A percentile compares a stretch with the other conserved stretches of the same genome.
These are phyloP conservation scores for Pipistrellus nathusii DNA, from an alignment of 2,797 vertebrate genomes.

Conservation along the genomic window DNA sequence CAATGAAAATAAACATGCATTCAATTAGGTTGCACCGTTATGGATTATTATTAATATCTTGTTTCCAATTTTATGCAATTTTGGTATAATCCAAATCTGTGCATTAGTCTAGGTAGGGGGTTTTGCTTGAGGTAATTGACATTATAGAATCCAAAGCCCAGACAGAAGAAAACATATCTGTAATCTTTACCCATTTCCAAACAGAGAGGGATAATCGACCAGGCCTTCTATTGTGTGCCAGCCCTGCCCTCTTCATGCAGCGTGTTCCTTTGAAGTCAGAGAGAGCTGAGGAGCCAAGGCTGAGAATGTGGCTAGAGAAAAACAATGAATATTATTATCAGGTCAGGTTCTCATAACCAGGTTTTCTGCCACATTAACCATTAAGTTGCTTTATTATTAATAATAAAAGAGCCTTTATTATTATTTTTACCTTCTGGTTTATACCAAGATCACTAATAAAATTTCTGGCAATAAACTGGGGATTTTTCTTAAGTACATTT, in stretches of 20 bases:
- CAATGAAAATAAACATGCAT: conserved; percentile 82
- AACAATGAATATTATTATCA: conserved; percentile 69
- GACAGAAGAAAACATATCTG: conserved; percentile 54
- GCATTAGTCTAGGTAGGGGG: conserved; percentile 64
- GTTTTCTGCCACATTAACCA: conserved; percentile 78
- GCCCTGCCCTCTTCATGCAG: background rate
- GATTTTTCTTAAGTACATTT: conserved; percentile 40
- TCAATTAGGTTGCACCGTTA: conserved; percentile 81
- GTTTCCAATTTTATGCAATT: conserved; percentile 82
- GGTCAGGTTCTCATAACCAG: conserved; percentile 68
- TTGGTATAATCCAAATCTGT: conserved; percentile 79
- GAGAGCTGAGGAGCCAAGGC: background rate
- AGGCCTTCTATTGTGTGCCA: conserved; percentile 39
- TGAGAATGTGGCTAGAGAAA: conserved; percentile 61
- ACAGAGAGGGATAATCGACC: conserved; percentile 55
- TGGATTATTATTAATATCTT: conserved; percentile 80
- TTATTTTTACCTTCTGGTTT: conserved; percentile 58
- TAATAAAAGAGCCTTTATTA: conserved; percentile 28
- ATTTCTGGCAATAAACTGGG: conserved; percentile 23
- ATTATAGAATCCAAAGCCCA: conserved; percentile 66
- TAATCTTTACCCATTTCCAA: conserved; percentile 69
- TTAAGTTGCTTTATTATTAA: background rate
- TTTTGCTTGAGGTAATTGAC: conserved; percentile 62
- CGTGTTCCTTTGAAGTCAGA: conserved; percentile 69
- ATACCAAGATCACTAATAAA: conserved; percentile 35